These are phyloP conservation scores for Grantiella picta DNA, from an alignment of 2,113 vertebrate genomes.

Conservation along the genomic window DNA sequence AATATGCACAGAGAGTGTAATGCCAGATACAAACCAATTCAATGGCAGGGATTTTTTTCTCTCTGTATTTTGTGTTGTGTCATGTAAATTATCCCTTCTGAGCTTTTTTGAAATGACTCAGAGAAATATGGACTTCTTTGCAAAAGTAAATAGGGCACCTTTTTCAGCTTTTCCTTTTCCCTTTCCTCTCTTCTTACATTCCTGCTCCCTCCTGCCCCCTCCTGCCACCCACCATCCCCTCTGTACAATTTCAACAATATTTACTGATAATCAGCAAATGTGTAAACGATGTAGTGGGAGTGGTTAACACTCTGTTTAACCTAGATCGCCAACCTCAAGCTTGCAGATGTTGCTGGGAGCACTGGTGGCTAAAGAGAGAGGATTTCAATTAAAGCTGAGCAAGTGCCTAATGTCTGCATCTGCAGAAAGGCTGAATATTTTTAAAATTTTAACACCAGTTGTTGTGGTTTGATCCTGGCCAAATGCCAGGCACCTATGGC, in stretches of 20 bases:
- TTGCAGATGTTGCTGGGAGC: constrained; percentile 39
- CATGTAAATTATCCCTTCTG: background rate
- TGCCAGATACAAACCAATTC: background rate
- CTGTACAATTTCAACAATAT: background rate
- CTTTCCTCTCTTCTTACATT: background rate
- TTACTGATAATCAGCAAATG: constrained; percentile 31
- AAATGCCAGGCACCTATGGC: no score
- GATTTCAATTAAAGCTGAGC: constrained; percentile 49
- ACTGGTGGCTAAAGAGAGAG: constrained; percentile 50
- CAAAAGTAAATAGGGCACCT: background rate
- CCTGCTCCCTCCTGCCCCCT: background rate
- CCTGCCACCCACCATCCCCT: background rate
- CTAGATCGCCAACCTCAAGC: constrained; percentile 29
- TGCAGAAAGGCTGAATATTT: constrained; percentile 42
- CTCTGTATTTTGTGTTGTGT: background rate
- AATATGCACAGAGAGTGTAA: background rate
- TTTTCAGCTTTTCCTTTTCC: background rate
- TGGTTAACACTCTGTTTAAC: constrained; percentile 22
- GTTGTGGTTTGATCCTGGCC: no score
- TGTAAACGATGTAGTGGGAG: background rate
- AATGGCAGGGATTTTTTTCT: background rate
- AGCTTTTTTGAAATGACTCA: background rate
- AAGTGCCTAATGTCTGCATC: constrained; percentile 31
- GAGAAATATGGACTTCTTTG: background rate
- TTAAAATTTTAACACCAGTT: constrained; percentile 24